Evolutionary conservation across 1,140 invertebrate species (phyloP).

Genomic region (Brachionus manjavacas): DNA sequence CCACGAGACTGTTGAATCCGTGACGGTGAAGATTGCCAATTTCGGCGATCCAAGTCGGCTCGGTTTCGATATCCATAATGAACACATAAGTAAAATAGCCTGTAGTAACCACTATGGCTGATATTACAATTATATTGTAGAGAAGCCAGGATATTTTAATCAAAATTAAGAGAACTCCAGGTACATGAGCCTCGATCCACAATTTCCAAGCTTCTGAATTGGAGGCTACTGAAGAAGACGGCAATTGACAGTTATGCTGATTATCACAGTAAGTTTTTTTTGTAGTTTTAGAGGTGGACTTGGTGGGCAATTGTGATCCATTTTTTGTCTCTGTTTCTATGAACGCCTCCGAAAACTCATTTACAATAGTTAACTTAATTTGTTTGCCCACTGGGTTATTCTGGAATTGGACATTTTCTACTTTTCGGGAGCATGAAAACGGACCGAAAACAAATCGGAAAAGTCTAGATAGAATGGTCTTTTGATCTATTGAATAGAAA

Average conservation of each 20-base stretch:
- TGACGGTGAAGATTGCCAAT: conserved; percentile 34
- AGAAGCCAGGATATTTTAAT: conserved; percentile 26
- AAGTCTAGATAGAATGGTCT: background rate
- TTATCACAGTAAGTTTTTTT: conserved; percentile 37
- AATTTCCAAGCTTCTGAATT: conserved; percentile 12
- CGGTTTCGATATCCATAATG: conserved; percentile 25
- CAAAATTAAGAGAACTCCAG: background rate
- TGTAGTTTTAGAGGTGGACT: background rate
- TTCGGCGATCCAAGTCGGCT: conserved; percentile 18
- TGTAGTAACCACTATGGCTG: conserved; percentile 9
- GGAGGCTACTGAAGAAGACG: background rate
- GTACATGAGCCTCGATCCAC: conserved; percentile 23
- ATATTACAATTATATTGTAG: conserved; percentile 29
- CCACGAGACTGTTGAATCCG: conserved; percentile 33
- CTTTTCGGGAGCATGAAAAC: conserved; percentile 10
- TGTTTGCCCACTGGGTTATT: background rate
- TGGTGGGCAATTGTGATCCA: background rate
- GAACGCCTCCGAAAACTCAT: background rate
- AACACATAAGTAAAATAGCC: conserved; percentile 38
- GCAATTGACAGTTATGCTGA: conserved; percentile 27
- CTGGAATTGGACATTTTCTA: background rate
- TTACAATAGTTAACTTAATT: background rate
- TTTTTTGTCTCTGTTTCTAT: background rate
- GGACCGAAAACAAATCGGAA: conserved; percentile 25
- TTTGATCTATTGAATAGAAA: conserved; percentile 36